Evolutionary conservation across 1,140 invertebrate species (phyloP).

Genomic region (Euglossa dilemma): DNA sequence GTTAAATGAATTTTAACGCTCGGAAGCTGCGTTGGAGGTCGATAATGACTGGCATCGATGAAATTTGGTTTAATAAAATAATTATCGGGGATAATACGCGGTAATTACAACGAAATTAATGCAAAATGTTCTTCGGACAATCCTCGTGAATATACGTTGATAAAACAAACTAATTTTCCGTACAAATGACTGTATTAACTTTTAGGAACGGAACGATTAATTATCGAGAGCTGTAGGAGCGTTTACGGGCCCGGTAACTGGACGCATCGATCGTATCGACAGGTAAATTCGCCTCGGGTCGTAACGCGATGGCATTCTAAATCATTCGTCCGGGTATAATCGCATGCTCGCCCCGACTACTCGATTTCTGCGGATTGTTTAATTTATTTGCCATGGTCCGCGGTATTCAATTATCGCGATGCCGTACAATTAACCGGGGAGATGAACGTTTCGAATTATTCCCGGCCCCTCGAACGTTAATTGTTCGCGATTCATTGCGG

Average conservation of each 20-base stretch:
- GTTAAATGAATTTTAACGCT: no score
- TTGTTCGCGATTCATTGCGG: slow-evolving; percentile 11
- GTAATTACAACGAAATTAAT: background rate
- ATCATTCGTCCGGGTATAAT: slow-evolving; percentile 22
- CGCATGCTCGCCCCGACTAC: background rate
- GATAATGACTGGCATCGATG: no score
- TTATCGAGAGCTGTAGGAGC: background rate
- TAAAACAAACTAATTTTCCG: background rate
- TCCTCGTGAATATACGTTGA: background rate
- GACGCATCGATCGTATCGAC: background rate
- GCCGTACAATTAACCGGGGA: slow-evolving; percentile 13
- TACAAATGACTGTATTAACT: background rate
- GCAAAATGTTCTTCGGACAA: no score
- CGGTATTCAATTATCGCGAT: slow-evolving; percentile 40
- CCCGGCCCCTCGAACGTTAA: background rate
- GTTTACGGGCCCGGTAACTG: background rate
- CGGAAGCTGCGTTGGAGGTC: no score
- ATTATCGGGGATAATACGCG: background rate
- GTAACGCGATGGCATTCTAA: slow-evolving; percentile 8
- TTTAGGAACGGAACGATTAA: background rate
- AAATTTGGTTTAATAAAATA: no score
- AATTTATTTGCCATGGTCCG: slow-evolving; percentile 8
- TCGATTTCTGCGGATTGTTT: slow-evolving; percentile 13
- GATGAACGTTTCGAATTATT: slow-evolving; percentile 31
- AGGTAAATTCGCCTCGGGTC: slow-evolving; percentile 17